phyloP scores from a whole-genome alignment of 2,888 invertebrate genomes.

The Actias luna region DNA sequence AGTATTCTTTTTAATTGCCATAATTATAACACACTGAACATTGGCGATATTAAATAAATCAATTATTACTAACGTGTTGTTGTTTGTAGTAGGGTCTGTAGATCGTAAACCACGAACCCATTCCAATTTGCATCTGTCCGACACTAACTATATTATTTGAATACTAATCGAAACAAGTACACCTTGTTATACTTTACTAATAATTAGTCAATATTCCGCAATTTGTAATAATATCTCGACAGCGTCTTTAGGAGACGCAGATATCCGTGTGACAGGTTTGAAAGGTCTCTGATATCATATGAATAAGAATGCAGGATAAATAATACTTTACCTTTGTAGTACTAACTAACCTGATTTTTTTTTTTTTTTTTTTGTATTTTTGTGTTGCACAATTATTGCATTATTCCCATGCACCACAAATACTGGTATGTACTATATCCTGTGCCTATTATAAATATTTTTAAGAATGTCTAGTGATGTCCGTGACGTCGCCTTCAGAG shows the following conservation, averaged over 20 bases:
- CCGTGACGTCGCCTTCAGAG: too few relatives aligned
- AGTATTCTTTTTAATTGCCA: too few relatives aligned
- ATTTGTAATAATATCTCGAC: not conserved
- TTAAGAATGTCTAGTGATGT: too few relatives aligned
- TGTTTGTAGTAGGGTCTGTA: not conserved
- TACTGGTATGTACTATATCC: too few relatives aligned
- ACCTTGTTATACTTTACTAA: not conserved
- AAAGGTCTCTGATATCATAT: not conserved
- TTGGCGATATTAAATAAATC: too few relatives aligned
- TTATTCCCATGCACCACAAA: too few relatives aligned
- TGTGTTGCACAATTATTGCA: too few relatives aligned
- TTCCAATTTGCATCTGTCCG: not conserved
- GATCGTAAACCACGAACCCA: slow-evolving; percentile 1
- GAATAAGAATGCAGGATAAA: not conserved
- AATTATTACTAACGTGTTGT: too few relatives aligned
- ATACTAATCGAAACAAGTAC: not conserved
- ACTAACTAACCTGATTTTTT: too few relatives aligned
- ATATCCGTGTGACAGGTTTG: not conserved
- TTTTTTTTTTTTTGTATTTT: too few relatives aligned
- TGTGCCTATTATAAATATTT: too few relatives aligned
- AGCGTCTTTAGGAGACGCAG: not conserved
- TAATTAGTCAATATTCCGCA: slow-evolving; percentile 1
- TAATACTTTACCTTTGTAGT: not conserved
- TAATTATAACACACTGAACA: too few relatives aligned
- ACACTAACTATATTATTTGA: slow-evolving; percentile 3